Evolutionary conservation across 2,797 vertebrate species (phyloP), one percentile per base, ranked within the genome.

Genomic region (Notolepis coatsorum): DNA sequence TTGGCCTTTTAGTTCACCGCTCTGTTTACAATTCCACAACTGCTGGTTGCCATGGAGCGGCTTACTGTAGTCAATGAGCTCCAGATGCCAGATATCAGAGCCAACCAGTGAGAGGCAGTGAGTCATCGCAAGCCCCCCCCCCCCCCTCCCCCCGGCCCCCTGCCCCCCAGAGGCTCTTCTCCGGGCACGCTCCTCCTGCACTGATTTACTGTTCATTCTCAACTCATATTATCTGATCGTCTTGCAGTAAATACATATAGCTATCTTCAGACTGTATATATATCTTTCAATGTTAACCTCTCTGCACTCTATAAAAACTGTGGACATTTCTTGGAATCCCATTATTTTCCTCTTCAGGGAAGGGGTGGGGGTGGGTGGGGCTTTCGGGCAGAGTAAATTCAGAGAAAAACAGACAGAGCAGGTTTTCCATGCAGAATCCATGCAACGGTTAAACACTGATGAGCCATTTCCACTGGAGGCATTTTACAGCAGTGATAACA

Each of bases 1-100:
- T 84, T 39, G 4, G 77, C 78, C 72, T 75, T 82, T 77, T 80
- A 75, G 75, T 31, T 50, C 37, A 71, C 66, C 45, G 47, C 65
- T 73, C 50, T 91, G 73, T 87, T 88, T 82, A 90, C 84, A 85
- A 86, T 89, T 89, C 84, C 82, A 84, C 77, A 89, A 87, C 89
- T 68, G 27, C 65, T 65, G 76, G 91, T 91, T 82, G 73, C 82
- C 70, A 83, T 82, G 73, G 88, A 62, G 59, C 7, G 37, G 20
- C 27, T 49, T 45, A n/a, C n/a, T n/a, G n/a, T n/a, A 45, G 73
- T 83, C 77, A 85, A 85, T 81, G 79, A 84, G 76, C 77, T 82
- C 87, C 89, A 90, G 83, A 89, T 88, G 90, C 81, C 81, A 85
- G 80, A 69, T 78, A 56, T 38, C 30, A 31, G 35, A 75, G 69